phyloP scores from a whole-genome alignment of 2,113 vertebrate species.

The Solenodon paradoxus region DNA sequence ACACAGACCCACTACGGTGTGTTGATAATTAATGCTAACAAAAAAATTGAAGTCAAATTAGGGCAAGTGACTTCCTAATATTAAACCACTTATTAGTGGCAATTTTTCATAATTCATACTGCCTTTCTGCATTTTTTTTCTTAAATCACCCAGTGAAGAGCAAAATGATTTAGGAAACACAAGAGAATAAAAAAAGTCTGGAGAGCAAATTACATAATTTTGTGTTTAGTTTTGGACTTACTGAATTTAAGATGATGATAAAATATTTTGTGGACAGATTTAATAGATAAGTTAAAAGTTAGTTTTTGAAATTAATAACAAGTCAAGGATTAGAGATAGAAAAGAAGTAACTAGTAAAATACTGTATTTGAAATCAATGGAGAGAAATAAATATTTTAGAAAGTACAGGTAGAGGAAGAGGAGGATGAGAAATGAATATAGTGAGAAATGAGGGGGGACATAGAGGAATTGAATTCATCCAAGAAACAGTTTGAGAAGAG shows the following conservation, averaged over 20 bases:
- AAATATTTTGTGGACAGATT: neutral
- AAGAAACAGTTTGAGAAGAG: neutral
- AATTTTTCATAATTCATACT: neutral
- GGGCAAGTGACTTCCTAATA: neutral
- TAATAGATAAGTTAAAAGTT: neutral
- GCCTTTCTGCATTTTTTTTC: neutral
- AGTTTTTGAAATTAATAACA: neutral
- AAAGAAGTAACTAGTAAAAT: neutral
- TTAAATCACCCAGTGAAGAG: neutral
- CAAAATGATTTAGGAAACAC: neutral
- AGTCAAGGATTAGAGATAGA: neutral
- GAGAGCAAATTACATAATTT: neutral
- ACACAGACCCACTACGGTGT: neutral
- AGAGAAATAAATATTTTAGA: neutral
- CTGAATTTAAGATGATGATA: neutral
- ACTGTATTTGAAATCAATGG: neutral
- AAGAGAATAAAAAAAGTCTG: neutral
- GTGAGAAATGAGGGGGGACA: neutral
- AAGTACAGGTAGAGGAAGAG: neutral
- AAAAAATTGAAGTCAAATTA: neutral
- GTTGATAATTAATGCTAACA: neutral
- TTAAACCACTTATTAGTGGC: neutral
- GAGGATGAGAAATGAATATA: neutral
- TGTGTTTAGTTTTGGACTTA: neutral
- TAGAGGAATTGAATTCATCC: neutral